Percentiles rank a stretch among this genome's conserved stretches.
These are phyloP conservation scores for Mobula hypostoma DNA, from an alignment of 2,113 vertebrate species.

Conservation along the genomic window DNA sequence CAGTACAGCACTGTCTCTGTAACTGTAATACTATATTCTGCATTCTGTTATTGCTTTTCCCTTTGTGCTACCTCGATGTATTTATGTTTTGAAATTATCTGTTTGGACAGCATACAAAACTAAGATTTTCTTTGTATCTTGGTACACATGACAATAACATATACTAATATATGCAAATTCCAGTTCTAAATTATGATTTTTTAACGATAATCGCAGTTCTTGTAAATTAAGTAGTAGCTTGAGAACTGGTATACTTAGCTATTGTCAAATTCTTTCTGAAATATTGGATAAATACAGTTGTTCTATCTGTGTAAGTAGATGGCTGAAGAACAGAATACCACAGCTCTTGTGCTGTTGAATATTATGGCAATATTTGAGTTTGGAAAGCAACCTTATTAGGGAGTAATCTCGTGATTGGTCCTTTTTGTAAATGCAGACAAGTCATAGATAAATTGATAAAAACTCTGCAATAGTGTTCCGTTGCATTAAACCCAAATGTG, in stretches of 20 bases:
- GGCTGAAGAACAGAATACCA: neutral
- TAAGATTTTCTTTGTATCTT: too few species aligned
- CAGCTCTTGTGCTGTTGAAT: neutral
- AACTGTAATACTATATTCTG: too few species aligned
- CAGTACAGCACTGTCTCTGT: too few species aligned
- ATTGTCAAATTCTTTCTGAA: slow-evolving; percentile 23
- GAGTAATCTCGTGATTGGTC: neutral
- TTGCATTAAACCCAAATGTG: neutral
- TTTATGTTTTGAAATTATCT: too few species aligned
- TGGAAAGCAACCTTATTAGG: neutral
- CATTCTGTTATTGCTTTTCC: too few species aligned
- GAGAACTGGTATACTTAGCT: neutral
- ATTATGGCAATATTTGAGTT: slow-evolving; percentile 34
- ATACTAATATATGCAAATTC: too few species aligned
- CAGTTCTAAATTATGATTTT: neutral
- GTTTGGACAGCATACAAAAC: too few species aligned
- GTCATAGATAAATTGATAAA: neutral
- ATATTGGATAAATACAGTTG: slow-evolving; percentile 11
- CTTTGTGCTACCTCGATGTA: too few species aligned
- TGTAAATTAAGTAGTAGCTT: neutral
- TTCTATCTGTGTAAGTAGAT: slow-evolving; percentile 21
- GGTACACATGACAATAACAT: too few species aligned
- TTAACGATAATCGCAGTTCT: neutral
- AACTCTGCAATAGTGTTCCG: neutral
- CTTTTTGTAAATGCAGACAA: slow-evolving; percentile 18